Evolutionary conservation across 2,888 invertebrate species (phyloP).

Genomic region (Archaeoteleia sp.): DNA sequence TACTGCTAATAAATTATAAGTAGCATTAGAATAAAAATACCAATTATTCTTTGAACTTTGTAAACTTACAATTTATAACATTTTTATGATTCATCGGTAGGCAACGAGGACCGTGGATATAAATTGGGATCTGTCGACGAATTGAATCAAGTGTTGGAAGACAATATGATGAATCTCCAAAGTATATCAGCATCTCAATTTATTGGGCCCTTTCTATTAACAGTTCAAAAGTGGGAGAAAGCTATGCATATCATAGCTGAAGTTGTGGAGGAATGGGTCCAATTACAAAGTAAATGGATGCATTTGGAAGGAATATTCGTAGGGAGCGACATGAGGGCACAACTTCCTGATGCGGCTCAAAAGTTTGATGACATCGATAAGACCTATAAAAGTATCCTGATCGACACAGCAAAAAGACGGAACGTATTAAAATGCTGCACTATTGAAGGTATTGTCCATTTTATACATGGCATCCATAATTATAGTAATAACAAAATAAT

Average conservation of each 20-base stretch:
- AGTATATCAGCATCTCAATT: conserved; percentile 94
- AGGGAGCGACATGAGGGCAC: conserved; percentile 89
- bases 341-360: conserved; percentile 91
- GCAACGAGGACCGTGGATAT: conserved; percentile 86
- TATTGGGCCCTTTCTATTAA: conserved; percentile 89
- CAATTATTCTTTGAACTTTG: too few species aligned
- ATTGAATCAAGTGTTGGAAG: conserved; percentile 87
- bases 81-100: too few species aligned
- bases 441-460: conserved; percentile 73
- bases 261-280: conserved; percentile 91
- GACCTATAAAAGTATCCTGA: conserved; percentile 88
- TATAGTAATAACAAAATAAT: not conserved
- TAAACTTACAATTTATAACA: too few species aligned
- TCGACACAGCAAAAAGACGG: conserved; percentile 86
- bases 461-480: too few species aligned
- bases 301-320: conserved; percentile 95
- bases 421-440: conserved; percentile 88
- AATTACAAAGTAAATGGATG: conserved; percentile 92
- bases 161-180: conserved; percentile 92
- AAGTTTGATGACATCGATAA: conserved; percentile 94
- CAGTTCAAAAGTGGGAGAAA: conserved; percentile 92
- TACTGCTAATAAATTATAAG: too few species aligned
- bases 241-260: conserved; percentile 87
- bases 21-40: too few species aligned
- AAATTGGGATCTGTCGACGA: conserved; percentile 90